A percentile compares a stretch with the other conserved stretches of the same genome.
These are phyloP conservation scores for Ptyas mucosa DNA, from an alignment of 2,113 vertebrate genomes.

Conservation along the genomic window DNA sequence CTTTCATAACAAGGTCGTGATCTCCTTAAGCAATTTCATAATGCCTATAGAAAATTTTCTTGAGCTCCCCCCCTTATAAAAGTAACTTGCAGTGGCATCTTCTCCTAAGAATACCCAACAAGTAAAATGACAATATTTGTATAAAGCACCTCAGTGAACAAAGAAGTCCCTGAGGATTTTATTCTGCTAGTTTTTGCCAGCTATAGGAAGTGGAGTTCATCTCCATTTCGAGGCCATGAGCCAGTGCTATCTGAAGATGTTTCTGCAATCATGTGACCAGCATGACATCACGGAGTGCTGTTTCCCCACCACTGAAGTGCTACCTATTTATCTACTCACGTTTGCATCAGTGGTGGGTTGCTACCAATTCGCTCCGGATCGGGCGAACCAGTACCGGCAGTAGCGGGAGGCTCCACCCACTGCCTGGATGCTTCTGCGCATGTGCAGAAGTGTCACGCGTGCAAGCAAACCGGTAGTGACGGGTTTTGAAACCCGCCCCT, in stretches of 20 bases:
- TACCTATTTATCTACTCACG: background rate
- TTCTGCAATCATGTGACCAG: background rate
- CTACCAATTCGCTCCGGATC: too few relatives aligned
- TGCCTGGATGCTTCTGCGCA: too few relatives aligned
- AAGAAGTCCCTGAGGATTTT: background rate
- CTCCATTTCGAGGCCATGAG: background rate
- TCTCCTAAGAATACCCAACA: background rate
- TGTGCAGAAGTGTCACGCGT: too few relatives aligned
- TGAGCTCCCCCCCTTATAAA: background rate
- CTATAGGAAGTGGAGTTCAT: background rate
- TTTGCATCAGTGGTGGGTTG: background rate
- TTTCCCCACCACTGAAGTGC: background rate
- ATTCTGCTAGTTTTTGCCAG: background rate
- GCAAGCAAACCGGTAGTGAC: too few relatives aligned
- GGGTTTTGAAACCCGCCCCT: too few relatives aligned
- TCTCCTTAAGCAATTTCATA: background rate
- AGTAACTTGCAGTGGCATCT: background rate
- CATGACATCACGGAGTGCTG: background rate
- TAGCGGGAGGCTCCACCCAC: too few relatives aligned
- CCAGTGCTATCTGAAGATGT: background rate
- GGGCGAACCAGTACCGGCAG: too few relatives aligned
- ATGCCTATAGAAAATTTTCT: background rate
- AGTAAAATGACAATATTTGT: background rate
- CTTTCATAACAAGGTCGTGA: background rate
- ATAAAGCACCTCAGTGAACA: background rate